Evolutionary conservation across 2,888 invertebrate species (phyloP), one percentile per base, ranked within the genome.

Genomic region (Himalopsyche anomala): DNA sequence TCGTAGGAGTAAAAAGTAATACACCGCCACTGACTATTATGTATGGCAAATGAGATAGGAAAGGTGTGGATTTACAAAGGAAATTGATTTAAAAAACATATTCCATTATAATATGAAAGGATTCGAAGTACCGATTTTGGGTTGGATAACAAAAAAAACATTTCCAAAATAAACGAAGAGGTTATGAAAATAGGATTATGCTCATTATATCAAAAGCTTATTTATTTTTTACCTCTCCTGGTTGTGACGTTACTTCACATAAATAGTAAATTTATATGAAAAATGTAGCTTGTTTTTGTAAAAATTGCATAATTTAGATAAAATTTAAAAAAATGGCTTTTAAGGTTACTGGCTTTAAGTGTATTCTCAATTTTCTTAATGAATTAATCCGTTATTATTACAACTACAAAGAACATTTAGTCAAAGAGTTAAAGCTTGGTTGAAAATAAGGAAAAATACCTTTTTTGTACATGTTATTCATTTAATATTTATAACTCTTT

Each of bases 81-180:
- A 74, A 74, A 74, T 74, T 74, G 74, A 74, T 74, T 74, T 38
- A 74, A 74, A 62, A 74, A 74, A 74, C 74, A 36, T 74, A 74
- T 36, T 74, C 36, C 38, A 74, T 74, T 12, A 74, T 74, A 12
- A 36, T 74, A 28, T 36, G 74, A 62, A 74, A 74, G 74, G 74
- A 74, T 74, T 11, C 12, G 36, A 74, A 36, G 38, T 74, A 74
- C 28, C 19, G 36, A 74, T 36, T 36, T 38, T 38, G 8, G 74
- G 12, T 74, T 12, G 74, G 74, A 74, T 74, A 62, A 36, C 28
- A 74, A 36, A 28, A 38, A 74, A 74, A 38, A 74, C 38, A 38
- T 74, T 74, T 74, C 15, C 15, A 11, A 36, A 74, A 74, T 74
- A 74, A 74, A 11, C 11, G 8, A 69, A 3, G 6, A n/a, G 3